Percentiles rank a stretch among this genome's conserved stretches.
These are phyloP conservation scores for Mesorhabditis spiculigera DNA, from an alignment of 2,888 invertebrate species.

Conservation along the genomic window DNA sequence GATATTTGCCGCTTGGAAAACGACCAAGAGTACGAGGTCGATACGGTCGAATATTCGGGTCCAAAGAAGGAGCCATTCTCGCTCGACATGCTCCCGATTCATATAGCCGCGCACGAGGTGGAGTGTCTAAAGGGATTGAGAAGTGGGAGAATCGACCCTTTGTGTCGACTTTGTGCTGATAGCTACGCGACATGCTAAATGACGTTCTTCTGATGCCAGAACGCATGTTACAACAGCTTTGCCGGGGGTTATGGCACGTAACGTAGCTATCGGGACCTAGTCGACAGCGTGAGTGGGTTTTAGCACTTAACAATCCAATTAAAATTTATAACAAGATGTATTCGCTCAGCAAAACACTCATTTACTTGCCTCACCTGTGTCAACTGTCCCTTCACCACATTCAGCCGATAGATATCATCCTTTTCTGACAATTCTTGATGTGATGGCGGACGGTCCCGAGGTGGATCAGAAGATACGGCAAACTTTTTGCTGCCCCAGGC, in stretches of 20 bases:
- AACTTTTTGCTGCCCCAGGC: too few relatives aligned
- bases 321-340: too few relatives aligned
- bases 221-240: too few relatives aligned
- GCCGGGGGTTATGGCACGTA: too few relatives aligned
- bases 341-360: too few relatives aligned
- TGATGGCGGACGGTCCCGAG: background rate
- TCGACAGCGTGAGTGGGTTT: too few relatives aligned
- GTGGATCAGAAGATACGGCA: background rate
- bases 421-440: background rate
- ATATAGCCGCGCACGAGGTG: background rate
- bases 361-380: background rate
- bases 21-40: conserved; percentile 18
- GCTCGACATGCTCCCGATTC: background rate
- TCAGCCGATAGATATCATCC: background rate
- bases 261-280: too few relatives aligned
- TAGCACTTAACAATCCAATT: too few relatives aligned
- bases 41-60: conserved; percentile 21
- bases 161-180: too few relatives aligned
- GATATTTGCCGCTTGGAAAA: conserved; percentile 23
- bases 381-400: background rate
- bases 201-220: too few relatives aligned
- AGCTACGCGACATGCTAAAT: too few relatives aligned
- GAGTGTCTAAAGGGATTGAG: background rate
- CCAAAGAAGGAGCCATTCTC: conserved; percentile 14
- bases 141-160: too few relatives aligned